Evolutionary conservation across 2,888 invertebrate genomes (phyloP).

Genomic region (Drosophila neonasuta): DNA sequence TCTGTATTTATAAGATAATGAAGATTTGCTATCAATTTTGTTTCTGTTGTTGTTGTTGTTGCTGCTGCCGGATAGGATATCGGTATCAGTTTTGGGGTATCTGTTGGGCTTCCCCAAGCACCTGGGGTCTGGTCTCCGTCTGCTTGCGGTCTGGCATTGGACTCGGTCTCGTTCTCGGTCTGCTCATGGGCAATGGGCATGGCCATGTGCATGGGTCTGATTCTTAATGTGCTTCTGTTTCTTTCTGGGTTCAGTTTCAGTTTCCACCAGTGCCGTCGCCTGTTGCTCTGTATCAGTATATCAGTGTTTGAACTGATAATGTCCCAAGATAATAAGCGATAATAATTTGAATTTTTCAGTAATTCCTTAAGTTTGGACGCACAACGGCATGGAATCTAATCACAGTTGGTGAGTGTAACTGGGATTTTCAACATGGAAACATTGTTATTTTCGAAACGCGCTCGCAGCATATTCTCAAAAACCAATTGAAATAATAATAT

Average conservation of each 20-base stretch:
- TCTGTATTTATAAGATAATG: conserved; percentile 79
- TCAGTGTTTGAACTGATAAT: conserved; percentile 82
- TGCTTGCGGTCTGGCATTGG: conserved; percentile 19
- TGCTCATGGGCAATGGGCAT: conserved; percentile 10
- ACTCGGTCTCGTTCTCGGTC: conserved; percentile 10
- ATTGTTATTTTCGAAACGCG: conserved; percentile 56
- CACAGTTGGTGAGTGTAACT: conserved; percentile 81
- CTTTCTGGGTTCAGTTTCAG: conserved; percentile 14
- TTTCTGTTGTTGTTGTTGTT: conserved; percentile 35
- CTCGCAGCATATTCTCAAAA: conserved; percentile 15
- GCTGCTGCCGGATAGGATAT: conserved; percentile 66
- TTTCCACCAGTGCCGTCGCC: conserved; percentile 32
- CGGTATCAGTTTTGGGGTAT: conserved; percentile 75
- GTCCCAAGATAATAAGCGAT: conserved; percentile 82
- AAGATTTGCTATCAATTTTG: conserved; percentile 81
- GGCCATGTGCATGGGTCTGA: conserved; percentile 25
- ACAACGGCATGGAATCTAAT: conserved; percentile 78
- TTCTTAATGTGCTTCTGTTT: conserved; percentile 22
- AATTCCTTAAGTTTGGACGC: conserved; percentile 80
- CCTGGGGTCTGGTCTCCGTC: conserved; percentile 39
- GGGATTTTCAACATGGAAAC: conserved; percentile 79
- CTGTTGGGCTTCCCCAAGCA: conserved; percentile 50
- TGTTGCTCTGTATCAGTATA: conserved; percentile 78
- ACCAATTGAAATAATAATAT: background rate
- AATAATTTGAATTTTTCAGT: conserved; percentile 82